These are phyloP conservation scores for Amniataba percoides DNA, from an alignment of 2,797 vertebrate genomes.

Conservation along the genomic window DNA sequence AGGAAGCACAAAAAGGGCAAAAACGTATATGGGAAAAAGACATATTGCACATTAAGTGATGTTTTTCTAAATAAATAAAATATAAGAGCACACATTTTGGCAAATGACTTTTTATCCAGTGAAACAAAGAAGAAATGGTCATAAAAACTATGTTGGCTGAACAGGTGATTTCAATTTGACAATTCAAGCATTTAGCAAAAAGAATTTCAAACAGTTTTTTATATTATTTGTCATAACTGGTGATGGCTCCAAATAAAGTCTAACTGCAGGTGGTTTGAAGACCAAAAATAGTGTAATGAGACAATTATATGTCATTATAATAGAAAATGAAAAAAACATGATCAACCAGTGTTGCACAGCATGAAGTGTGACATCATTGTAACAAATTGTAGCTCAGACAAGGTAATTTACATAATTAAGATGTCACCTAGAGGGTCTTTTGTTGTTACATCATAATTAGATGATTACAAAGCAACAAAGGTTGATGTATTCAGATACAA, in stretches of 20 bases:
- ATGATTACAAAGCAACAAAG: not conserved
- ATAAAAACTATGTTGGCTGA: not conserved
- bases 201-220: not conserved
- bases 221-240: not conserved
- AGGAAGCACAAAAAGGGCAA: no score
- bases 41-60: no score
- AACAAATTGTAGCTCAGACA: not conserved
- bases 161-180: not conserved
- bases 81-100: not conserved
- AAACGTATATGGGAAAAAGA: no score
- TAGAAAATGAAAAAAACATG: not conserved
- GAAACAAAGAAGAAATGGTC: not conserved
- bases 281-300: no score
- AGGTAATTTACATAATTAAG: conserved; percentile 10
- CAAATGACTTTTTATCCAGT: not conserved
- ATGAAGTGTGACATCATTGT: not conserved
- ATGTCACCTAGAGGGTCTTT: not conserved
- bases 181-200: not conserved
- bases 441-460: conserved; percentile 1
- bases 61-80: no score
- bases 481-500: not conserved
- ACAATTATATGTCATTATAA: no score
- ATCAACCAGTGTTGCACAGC: not conserved
- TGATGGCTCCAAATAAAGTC: not conserved
- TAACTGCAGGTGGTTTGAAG: not conserved